Evolutionary conservation across 2,797 vertebrate genomes (phyloP), one percentile per base, ranked within the genome.

Genomic region (Diplodus sargus): DNA sequence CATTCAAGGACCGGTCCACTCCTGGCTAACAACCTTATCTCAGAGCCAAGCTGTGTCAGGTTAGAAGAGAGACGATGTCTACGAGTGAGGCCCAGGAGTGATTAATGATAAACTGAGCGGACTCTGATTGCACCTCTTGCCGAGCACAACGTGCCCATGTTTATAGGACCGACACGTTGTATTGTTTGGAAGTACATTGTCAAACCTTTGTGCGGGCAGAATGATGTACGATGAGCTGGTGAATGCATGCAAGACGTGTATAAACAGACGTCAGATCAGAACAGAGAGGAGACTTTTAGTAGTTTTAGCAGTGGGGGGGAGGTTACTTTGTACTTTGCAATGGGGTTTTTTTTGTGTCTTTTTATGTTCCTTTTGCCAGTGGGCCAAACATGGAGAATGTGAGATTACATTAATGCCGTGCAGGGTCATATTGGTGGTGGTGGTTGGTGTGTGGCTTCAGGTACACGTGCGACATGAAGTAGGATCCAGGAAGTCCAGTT

Each of bases 81-180:
- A 47, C 14, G 51, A 78, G 45, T 54, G 54, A 62, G 76, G 23
- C 62, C 45, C 16, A n/a, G 12, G 22, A 57, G 72, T 80, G 84
- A 83, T 84, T 22, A 64, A 87, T 88, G 83, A 83, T 88, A 74
- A 92, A 86, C 86, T 70, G 23, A 25, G 47, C 5, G 52, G 67
- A 42, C 71, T 84, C 54, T 74, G 78, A 80, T 83, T 74, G 72
- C 60, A 30, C 70, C 64, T 60, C 65, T 74, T 48, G 51, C 65
- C 28, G 3, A 67, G 45, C 53, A 64, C 56, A 79, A 53, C 64
- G 69, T 76, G 73, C 11, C 75, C 60, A 53, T 85, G 76, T 82
- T 85, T 84, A 84, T 64, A 61, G 58, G 65, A 73, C 56, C 75
- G 79, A 69, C 79, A 79, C 13, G 0, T 22, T 80, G 53, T 67